A percentile compares a stretch with the other conserved stretches of the same genome.
These are phyloP conservation scores for Scarus forsteni DNA, from an alignment of 2,797 vertebrate genomes.

Conservation along the genomic window DNA sequence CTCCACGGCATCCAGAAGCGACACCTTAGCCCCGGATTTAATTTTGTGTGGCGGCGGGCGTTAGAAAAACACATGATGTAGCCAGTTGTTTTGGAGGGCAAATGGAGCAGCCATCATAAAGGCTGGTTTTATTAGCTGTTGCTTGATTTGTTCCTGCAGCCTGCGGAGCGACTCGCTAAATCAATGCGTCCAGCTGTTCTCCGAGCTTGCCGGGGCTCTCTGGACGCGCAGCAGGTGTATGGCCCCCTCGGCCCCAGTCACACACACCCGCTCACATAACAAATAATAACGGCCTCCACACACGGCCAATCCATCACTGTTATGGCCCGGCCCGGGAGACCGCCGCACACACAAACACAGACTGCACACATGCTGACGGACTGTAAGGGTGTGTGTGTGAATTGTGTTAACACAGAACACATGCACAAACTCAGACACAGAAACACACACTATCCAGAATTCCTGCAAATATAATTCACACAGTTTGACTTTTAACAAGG, in stretches of 20 bases:
- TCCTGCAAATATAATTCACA: constrained; percentile 34
- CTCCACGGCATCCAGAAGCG: constrained; percentile 87
- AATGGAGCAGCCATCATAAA: constrained; percentile 87
- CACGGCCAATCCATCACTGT: constrained; percentile 96
- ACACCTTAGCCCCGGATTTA: constrained; percentile 93
- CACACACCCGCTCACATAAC: constrained; percentile 93
- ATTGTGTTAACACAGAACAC: constrained; percentile 33
- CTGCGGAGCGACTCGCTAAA: constrained; percentile 93
- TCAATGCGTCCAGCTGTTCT: constrained; percentile 98
- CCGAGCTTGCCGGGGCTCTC: constrained; percentile 83
- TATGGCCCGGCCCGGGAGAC: constrained; percentile 89
- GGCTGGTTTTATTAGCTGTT: constrained; percentile 97
- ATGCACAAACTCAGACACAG: constrained; percentile 35
- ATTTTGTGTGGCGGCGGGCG: constrained; percentile 90
- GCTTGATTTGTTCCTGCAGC: constrained; percentile 97
- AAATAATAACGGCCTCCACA: constrained; percentile 95
- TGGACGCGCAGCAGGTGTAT: constrained; percentile 96
- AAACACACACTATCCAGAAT: constrained; percentile 63
- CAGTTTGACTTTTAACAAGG: background rate
- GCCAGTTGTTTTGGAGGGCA: constrained; percentile 93
- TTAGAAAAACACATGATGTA: constrained; percentile 98
- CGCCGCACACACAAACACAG: constrained; percentile 57
- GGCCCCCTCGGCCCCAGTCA: constrained; percentile 85
- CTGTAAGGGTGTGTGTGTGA: constrained; percentile 20
- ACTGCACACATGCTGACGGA: constrained; percentile 62